Base-by-base conservation (phyloP, 2,113 vertebrate genomes). In the Collichthys lucidus region DNA sequence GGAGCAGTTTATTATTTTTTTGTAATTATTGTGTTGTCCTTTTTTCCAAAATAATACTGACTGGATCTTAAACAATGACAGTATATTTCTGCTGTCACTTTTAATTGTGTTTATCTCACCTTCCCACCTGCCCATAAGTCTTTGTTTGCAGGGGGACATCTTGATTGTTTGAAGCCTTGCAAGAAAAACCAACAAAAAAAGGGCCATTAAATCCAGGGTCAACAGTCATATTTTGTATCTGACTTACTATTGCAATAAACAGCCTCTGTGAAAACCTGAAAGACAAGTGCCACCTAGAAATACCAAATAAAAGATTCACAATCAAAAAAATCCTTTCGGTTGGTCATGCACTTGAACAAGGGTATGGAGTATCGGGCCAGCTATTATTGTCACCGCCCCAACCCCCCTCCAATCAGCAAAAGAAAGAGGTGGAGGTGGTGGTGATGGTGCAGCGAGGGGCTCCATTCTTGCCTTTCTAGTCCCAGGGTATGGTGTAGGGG, bases 81-180 rank as follows among this genome's bases (percentile, higher is more conserved):
- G 60, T 84, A 70, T 79, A 76, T 85, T 87, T 80, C 47, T 20
- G 8, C 72, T 87, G 84, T 86, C 79, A 74, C 72, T 74, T 93
- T 89, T 93, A 91, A 92, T 83, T 84, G 78, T 79, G 86, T 90
- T 93, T 92, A 93, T 94, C 91, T 91, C 66, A 12, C 86, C 74
- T 84, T 66, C 59, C 77, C 88, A 91, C 86, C 86, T 84, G 89
- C 79, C 66, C 78, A 83, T 91, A 86, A 90, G 82, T 88, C 88
- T 91, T 80, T 84, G 71, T 91, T 91, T 93, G 88, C 87, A 80
- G 80, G 75, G 80, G 79, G 79, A 82, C 87, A 83, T 87, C 87
- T 86, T 87, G 83, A 86, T 90, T 87, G 85, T 83, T 86, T 46
- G 64, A 81, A 75, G 63, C 66, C 71, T 78, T 47, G 67, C 74